Conservation (phyloP, 2,113 vertebrate genomes). For the Indri indri region DNA sequence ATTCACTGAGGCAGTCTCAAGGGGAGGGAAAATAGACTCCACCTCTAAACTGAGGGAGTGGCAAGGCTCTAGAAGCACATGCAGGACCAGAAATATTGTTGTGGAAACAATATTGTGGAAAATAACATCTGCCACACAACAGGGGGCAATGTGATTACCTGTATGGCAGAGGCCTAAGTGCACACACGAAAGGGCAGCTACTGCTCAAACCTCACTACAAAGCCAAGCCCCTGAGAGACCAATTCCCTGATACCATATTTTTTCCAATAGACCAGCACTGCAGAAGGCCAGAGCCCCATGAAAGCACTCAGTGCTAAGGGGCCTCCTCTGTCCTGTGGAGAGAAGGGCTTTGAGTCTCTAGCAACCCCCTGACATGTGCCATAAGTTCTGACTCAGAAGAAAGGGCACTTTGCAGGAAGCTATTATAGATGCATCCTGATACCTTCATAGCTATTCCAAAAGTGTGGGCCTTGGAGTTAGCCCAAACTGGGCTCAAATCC, state of each 20-base stretch:
- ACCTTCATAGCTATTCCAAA: background rate
- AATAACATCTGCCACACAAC: background rate
- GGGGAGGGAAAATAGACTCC: background rate
- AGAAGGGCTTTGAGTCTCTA: background rate
- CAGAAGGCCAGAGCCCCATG: too few species aligned
- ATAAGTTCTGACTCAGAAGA: background rate
- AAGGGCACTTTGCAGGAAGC: background rate
- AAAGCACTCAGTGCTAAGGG: background rate
- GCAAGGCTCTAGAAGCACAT: background rate
- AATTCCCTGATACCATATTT: background rate
- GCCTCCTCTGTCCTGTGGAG: background rate
- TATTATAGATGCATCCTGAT: background rate
- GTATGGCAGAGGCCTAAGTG: background rate
- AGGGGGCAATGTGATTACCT: background rate
- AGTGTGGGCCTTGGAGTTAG: background rate
- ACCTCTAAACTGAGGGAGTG: background rate
- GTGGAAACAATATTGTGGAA: background rate
- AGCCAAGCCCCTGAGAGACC: background rate
- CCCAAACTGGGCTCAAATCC: background rate
- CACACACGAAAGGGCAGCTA: background rate
- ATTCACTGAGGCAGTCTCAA: background rate
- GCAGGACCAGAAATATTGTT: background rate
- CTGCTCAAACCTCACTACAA: too few species aligned
- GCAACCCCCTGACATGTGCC: background rate
- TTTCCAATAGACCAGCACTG: background rate